A percentile compares a stretch with the other conserved stretches of the same genome.
Conservation (phyloP, 1,140 invertebrate species). For the Oppia nitens region DNA sequence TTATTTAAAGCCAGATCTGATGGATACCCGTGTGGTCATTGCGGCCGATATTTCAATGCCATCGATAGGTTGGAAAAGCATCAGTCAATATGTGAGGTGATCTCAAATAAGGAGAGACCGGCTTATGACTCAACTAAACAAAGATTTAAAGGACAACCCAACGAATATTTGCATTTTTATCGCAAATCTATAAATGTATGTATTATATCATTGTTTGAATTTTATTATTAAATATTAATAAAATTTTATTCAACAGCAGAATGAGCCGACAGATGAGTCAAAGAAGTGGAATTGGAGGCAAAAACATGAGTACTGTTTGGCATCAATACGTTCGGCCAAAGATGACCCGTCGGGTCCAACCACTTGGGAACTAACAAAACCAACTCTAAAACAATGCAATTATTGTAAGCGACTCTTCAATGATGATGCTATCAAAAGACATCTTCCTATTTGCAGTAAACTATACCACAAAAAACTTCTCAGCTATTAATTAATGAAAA, state of each 20-base stretch:
- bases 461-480: not conserved
- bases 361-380: not conserved
- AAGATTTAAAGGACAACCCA: not conserved
- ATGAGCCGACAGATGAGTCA: not conserved
- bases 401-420: not conserved
- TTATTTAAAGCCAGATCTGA: not conserved
- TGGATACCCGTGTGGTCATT: not conserved
- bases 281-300: not conserved
- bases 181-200: not conserved
- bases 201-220: not conserved
- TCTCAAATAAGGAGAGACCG: not conserved
- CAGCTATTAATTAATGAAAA: not conserved
- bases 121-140: not conserved
- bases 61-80: not conserved
- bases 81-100: not conserved
- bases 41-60: not conserved
- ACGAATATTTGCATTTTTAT: not conserved
- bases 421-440: not conserved
- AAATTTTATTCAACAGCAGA: not conserved
- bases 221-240: not conserved
- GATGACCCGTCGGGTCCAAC: not conserved
- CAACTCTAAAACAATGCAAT: not conserved
- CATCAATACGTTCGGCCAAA: not conserved
- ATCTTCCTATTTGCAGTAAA: not conserved
- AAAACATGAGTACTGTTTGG: not conserved